Percentiles rank a stretch among this genome's conserved stretches.
phyloP scores from a whole-genome alignment of 1,140 invertebrate genomes.

The Hestina assimilis region DNA sequence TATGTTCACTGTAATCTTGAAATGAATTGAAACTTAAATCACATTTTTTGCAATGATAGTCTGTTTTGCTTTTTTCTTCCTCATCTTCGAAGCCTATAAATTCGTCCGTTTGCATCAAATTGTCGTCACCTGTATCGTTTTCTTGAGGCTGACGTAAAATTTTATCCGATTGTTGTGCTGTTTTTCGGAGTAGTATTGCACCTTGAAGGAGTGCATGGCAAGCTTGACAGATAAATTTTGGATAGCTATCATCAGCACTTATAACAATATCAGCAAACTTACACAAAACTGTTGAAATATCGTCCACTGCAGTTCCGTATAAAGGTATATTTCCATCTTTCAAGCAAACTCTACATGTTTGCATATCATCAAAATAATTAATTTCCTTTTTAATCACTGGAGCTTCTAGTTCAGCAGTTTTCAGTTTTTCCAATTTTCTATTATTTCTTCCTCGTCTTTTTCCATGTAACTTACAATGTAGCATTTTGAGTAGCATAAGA shows the following conservation, averaged over 20 bases:
- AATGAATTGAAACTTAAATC: constrained; percentile 37
- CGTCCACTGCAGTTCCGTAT: constrained; percentile 35
- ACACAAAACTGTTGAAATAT: constrained; percentile 45
- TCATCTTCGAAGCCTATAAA: constrained; percentile 10
- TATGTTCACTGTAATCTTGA: constrained; percentile 48
- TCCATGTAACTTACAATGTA: constrained; percentile 38
- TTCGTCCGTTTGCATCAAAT: constrained; percentile 1
- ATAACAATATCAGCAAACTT: constrained; percentile 51
- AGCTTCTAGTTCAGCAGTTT: not conserved
- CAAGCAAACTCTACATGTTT: constrained; percentile 60
- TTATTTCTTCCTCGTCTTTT: constrained; percentile 14
- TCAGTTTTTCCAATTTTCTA: not conserved
- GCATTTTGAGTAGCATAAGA: constrained; percentile 46
- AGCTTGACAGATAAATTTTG: constrained; percentile 57
- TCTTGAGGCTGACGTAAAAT: constrained; percentile 36
- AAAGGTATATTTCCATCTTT: constrained; percentile 57
- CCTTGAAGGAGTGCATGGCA: constrained; percentile 54
- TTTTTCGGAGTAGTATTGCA: constrained; percentile 53
- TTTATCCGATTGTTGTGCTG: constrained; percentile 56
- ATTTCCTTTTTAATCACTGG: constrained; percentile 16
- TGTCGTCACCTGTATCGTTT: constrained; percentile 9
- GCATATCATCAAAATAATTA: constrained; percentile 9
- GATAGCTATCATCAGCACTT: constrained; percentile 41
- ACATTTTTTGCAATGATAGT: constrained; percentile 36
- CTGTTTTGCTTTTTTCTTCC: constrained; percentile 4